A percentile compares a stretch with the other conserved stretches of the same genome.
Evolutionary conservation across 2,113 vertebrate genomes (phyloP).

Genomic region (Megaceryle torquata): DNA sequence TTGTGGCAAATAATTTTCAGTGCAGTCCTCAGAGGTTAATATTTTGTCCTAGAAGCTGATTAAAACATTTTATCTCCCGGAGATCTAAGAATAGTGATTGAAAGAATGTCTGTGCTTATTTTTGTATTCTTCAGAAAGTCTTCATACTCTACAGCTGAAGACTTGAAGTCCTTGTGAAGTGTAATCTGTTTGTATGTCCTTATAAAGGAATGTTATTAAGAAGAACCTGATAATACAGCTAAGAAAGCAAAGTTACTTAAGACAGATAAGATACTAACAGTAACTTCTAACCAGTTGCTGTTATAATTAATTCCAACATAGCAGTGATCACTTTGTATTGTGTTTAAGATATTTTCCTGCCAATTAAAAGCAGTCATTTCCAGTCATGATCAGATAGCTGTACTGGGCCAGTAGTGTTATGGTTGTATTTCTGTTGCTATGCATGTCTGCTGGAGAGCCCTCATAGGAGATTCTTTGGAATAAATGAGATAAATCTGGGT

Average conservation of each 20-base stretch:
- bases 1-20: not conserved
- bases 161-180: not conserved
- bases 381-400: not conserved
- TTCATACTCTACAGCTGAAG: not conserved
- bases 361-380: not conserved
- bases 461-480: not conserved
- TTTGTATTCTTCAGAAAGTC: not conserved
- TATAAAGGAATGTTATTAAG: not conserved
- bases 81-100: not conserved
- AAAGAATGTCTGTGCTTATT: not conserved
- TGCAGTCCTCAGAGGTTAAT: not conserved
- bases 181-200: not conserved
- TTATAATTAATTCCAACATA: not conserved
- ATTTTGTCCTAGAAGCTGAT: not conserved
- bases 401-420: not conserved
- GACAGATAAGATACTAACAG: not conserved
- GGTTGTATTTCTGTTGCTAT: slow-evolving; percentile 28
- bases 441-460: not conserved
- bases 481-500: not conserved
- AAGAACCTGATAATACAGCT: not conserved
- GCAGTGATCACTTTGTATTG: not conserved
- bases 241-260: not conserved
- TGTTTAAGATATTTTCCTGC: not conserved
- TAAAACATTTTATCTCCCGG: not conserved
- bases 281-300: not conserved